These are phyloP conservation scores for Lordiphosa stackelbergi DNA, from an alignment of 1,140 invertebrate species.

Conservation along the genomic window DNA sequence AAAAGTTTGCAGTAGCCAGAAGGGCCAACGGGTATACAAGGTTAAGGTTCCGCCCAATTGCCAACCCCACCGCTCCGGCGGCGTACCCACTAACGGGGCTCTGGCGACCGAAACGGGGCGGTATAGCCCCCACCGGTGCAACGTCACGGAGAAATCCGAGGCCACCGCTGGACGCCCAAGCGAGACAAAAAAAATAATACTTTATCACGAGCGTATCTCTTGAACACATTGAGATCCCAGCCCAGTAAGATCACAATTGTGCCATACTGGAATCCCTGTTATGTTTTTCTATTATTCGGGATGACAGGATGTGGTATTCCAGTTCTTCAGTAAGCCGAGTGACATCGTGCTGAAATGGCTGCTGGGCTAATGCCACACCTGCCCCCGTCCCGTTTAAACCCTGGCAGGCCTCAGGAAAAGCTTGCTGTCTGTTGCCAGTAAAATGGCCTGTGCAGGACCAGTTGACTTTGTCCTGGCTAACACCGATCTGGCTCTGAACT, in stretches of 20 bases:
- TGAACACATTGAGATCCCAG: background rate
- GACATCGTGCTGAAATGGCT: background rate
- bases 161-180: too few relatives aligned
- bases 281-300: background rate
- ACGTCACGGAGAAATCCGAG: too few relatives aligned
- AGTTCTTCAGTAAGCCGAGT: background rate
- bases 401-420: background rate
- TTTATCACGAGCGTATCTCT: too few relatives aligned
- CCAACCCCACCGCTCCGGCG: too few relatives aligned
- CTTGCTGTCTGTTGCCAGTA: too few relatives aligned
- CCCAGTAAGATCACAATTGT: constrained; percentile 2
- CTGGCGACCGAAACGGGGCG: too few relatives aligned
- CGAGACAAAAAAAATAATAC: too few relatives aligned
- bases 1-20: too few relatives aligned
- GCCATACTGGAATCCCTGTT: constrained; percentile 1
- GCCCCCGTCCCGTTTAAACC: background rate
- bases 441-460: background rate
- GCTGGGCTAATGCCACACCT: background rate
- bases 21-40: too few relatives aligned
- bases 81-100: too few relatives aligned
- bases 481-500: constrained; percentile 1
- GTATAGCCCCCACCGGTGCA: too few relatives aligned
- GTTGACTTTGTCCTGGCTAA: background rate
- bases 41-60: too few relatives aligned
- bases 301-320: background rate